Evolutionary conservation across 2,888 invertebrate genomes (phyloP).

Genomic region (Pocota personata): DNA sequence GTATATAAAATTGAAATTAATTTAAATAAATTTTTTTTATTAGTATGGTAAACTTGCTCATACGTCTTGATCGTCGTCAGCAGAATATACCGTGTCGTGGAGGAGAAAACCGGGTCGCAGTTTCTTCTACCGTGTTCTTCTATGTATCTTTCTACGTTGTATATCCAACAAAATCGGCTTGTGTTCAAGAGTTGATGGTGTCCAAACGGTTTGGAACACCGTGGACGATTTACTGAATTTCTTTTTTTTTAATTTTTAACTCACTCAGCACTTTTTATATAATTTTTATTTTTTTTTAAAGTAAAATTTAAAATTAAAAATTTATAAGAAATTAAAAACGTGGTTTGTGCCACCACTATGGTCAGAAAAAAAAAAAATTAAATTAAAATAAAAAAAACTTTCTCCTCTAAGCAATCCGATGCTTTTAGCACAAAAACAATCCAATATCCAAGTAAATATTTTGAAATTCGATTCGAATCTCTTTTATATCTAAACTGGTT

Average conservation of each 20-base stretch:
- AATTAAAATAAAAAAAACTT: slow-evolving; percentile 43
- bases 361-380: no score
- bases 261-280: slow-evolving; percentile 3
- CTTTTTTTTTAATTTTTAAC: neutral
- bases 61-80: slow-evolving; percentile 51
- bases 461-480: slow-evolving; percentile 33
- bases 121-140: slow-evolving; percentile 51
- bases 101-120: slow-evolving; percentile 72
- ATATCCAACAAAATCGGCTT: slow-evolving; percentile 35
- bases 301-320: neutral
- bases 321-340: neutral
- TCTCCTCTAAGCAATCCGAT: slow-evolving; percentile 52
- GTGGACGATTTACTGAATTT: neutral
- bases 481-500: neutral
- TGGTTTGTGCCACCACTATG: slow-evolving; percentile 30
- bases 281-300: neutral
- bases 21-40: slow-evolving; percentile 28
- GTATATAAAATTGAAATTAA: slow-evolving; percentile 11
- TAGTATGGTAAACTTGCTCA: slow-evolving; percentile 1
- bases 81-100: slow-evolving; percentile 36
- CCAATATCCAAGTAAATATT: slow-evolving; percentile 35
- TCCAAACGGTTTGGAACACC: slow-evolving; percentile 33
- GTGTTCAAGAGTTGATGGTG: slow-evolving; percentile 44
- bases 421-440: slow-evolving; percentile 10
- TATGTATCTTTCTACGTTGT: slow-evolving; percentile 41